Percentiles rank a stretch among this genome's conserved stretches.
Evolutionary conservation across 1,140 invertebrate genomes (phyloP).

Genomic region (Nomia melanderi): DNA sequence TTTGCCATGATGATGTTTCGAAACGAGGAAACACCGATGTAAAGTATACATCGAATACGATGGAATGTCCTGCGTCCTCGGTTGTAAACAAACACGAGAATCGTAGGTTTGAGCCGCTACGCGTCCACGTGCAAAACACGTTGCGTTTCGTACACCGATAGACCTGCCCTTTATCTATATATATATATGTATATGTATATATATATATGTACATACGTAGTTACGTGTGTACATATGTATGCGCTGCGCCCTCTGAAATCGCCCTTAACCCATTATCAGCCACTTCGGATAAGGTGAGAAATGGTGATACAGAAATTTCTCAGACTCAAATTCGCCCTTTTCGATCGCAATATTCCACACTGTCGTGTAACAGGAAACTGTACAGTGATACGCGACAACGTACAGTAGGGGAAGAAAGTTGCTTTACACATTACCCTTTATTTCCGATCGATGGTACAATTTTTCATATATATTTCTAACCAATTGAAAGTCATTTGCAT

Average conservation of each 20-base stretch:
- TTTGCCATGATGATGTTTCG: not conserved
- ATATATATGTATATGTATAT: not conserved
- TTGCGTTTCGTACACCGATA: constrained; percentile 43
- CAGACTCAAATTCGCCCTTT: not conserved
- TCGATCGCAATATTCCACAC: not conserved
- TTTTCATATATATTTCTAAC: too few relatives aligned
- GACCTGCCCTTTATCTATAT: constrained; percentile 16
- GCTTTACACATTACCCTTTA: too few relatives aligned
- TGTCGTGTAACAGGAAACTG: too few relatives aligned
- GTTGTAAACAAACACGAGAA: constrained; percentile 59
- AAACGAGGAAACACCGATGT: constrained; percentile 7
- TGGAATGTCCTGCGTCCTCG: constrained; percentile 53
- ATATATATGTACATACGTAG: too few relatives aligned
- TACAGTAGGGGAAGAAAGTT: too few relatives aligned
- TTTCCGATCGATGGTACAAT: too few relatives aligned
- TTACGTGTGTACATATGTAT: too few relatives aligned
- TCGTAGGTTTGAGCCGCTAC: constrained; percentile 44
- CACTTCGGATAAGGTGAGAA: not conserved
- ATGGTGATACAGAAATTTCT: not conserved
- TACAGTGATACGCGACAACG: too few relatives aligned
- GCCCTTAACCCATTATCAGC: constrained; percentile 16
- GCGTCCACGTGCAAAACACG: constrained; percentile 56
- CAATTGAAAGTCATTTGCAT: too few relatives aligned
- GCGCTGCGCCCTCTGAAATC: constrained; percentile 21
- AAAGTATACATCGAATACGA: constrained; percentile 17